Conservation (phyloP, 2,797 vertebrate species). For the Notolabrus celidotus region DNA sequence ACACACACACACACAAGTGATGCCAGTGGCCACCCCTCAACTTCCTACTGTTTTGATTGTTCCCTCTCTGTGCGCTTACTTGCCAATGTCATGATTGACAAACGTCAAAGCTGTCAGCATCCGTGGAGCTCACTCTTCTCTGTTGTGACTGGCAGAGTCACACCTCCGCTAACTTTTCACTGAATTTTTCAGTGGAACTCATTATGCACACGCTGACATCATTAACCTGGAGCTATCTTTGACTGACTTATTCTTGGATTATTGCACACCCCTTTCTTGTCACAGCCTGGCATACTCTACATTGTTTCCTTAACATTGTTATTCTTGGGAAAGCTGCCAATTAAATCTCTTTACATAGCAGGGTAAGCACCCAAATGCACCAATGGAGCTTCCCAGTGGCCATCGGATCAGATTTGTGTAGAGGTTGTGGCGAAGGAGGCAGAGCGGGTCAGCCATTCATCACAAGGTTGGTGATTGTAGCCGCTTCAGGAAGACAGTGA, state of each 20-base stretch:
- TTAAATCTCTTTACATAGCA: slow-evolving; percentile 13
- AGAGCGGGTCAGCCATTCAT: slow-evolving; percentile 15
- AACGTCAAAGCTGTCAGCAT: slow-evolving; percentile 31
- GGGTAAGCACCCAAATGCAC: slow-evolving; percentile 3
- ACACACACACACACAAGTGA: slow-evolving; percentile 1
- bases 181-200: not conserved
- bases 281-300: not conserved
- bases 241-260: slow-evolving; percentile 1
- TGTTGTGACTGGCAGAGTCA: slow-evolving; percentile 24
- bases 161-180: slow-evolving; percentile 4
- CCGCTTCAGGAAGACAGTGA: slow-evolving; percentile 2
- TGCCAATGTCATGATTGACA: slow-evolving; percentile 35
- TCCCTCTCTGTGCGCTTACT: slow-evolving; percentile 13
- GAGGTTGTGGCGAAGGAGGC: slow-evolving; percentile 7
- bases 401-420: slow-evolving; percentile 7
- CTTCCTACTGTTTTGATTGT: slow-evolving; percentile 21
- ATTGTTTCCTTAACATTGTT: not conserved
- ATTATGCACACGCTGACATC: not conserved
- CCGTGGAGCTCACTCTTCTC: slow-evolving; percentile 11
- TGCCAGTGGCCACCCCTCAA: slow-evolving; percentile 1
- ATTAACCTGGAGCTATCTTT: slow-evolving; percentile 7
- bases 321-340: not conserved
- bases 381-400: slow-evolving; percentile 9
- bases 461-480: not conserved
- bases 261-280: not conserved